Percentiles rank a stretch among this genome's conserved stretches.
phyloP scores from a whole-genome alignment of 2,888 invertebrate genomes.

The Lasioglossum pauxillum region DNA sequence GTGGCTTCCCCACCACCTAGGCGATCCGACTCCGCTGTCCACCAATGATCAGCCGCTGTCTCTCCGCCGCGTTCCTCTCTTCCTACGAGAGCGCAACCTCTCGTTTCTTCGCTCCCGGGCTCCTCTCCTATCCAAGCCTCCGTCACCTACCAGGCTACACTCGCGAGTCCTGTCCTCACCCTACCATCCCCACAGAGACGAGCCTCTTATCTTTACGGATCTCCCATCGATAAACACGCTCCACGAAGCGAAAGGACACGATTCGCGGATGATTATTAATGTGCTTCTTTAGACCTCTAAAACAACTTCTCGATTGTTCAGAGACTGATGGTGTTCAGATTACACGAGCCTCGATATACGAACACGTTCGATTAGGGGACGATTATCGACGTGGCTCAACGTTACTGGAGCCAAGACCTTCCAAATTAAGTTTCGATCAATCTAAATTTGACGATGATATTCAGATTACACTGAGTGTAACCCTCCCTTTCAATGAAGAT shows the following conservation, averaged over 20 bases:
- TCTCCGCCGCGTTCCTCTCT: constrained; percentile 71
- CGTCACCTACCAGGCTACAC: constrained; percentile 25
- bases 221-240: not conserved
- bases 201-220: not conserved
- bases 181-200: not conserved
- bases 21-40: constrained; percentile 76
- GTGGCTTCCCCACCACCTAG: constrained; percentile 75
- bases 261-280: not conserved
- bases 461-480: not conserved
- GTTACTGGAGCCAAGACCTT: not conserved
- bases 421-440: not conserved
- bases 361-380: not conserved
- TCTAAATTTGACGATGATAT: not conserved
- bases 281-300: not conserved
- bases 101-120: constrained; percentile 51
- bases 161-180: not conserved
- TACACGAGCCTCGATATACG: not conserved
- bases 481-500: no score
- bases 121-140: constrained; percentile 45
- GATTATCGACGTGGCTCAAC: not conserved
- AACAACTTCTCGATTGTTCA: not conserved
- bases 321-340: not conserved
- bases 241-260: not conserved
- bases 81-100: constrained; percentile 63
- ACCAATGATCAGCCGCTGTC: constrained; percentile 83